Base-by-base conservation (phyloP, 1,140 invertebrate genomes). In the Arion vulgaris region DNA sequence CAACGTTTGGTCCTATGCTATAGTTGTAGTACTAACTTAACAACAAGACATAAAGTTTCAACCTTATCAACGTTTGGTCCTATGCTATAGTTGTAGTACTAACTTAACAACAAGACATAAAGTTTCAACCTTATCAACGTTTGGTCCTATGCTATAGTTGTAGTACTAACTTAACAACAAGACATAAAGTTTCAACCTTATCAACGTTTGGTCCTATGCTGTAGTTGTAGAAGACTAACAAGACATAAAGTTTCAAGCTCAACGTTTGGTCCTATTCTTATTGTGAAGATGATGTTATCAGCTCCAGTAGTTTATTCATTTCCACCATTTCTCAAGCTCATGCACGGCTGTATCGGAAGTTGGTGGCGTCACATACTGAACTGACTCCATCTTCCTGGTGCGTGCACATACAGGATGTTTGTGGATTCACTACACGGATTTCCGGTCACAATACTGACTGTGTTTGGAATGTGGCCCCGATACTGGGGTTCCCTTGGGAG, bases 301-400 rank as follows among this genome's bases (percentile, higher is more conserved):
- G 96, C 96, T 0, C 97, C 97, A 73, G 93, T n/a, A 98, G 91
- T 13, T 94, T 94, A 90, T 98, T 97, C 73, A 98, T 93, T 92
- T 98, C 97, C 82, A 98, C 94, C 93, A 97, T 98, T 93, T 98
- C 97, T 98, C 93, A 82, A 99, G 93, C 93, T 97, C 96, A 69
- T 93, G 87, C 84, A 87, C 94, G 94, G 89, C 97, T 95, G 92
- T 97, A 98, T 84, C 95, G 94, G 89, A 96, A 98, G 92, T 98
- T 97, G 53, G 94, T 0, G 98, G 97, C 87, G 98, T 98, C 23
- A 98, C 96, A 91, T 97, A 99, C n/a, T 96, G 38, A 98, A 94
- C 7, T 87, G 32, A 62, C 19, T 28, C 36, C 32, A 34, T 36
- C 28, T 26, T 34, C 4, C 32, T 0, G 38, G 34, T 11, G 7